Evolutionary conservation across 2,113 vertebrate genomes (phyloP), one percentile per base, ranked within the genome.

Genomic region (Daphoenositta chrysoptera): DNA sequence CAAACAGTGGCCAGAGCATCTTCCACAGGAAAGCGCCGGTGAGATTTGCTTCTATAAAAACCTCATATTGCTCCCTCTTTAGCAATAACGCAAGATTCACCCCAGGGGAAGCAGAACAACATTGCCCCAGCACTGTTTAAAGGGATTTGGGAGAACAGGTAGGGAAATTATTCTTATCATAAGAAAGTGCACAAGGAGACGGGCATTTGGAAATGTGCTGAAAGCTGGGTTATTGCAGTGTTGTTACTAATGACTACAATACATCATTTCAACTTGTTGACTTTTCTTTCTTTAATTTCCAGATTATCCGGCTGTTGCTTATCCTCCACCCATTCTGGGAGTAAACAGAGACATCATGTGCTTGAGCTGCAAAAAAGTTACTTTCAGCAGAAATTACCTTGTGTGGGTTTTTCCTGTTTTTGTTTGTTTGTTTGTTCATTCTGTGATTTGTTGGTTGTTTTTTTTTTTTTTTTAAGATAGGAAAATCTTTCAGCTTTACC

Each of bases 241-340:
- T 83, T 96, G 80, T 54, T 94, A 71, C 94, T 96, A 96, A 96
- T 96, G 96, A 92, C 64, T 71, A 14, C 56, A 81, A 96, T 96
- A 66, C 35, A 97, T 97, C 96, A 97, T 92, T 75, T 83, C 86
- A 95, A 92, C 80, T 89, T 83, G 80, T 90, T 86, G 91, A 89
- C 87, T 94, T 95, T 92, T 80, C 85, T 80, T 54, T 35, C 89
- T 89, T 81, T 73, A 54, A 75, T 96, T 93, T 97, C 83, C 80
- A 93, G 75, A 87, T 90, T 70, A 90, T 93, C 90, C 1, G 17
- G 64, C 90, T 93, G 88, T 66, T 90, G 39, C 60, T 86, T 86
- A 51, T 64, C 64, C 64, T 47, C 78, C 68, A 69, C 91, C 61
- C 87, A 58, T 94, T 69, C 78, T 57, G 81, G 78, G 54, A 89